Conservation (phyloP, 1,140 invertebrate genomes). For the Drepana arcuata region DNA sequence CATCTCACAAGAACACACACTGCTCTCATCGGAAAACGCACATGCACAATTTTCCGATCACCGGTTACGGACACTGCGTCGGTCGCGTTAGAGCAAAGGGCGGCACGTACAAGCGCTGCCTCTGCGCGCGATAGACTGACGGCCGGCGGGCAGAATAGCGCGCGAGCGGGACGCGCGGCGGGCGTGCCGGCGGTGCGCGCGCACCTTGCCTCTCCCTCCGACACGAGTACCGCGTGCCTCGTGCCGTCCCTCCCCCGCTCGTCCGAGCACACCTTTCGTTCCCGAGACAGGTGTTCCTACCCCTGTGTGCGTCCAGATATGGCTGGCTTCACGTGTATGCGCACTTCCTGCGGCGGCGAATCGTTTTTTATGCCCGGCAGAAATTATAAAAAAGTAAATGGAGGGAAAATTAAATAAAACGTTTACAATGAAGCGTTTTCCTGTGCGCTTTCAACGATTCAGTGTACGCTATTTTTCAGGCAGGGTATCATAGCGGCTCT, state of each 20-base stretch:
- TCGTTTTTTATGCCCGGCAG: slow-evolving; percentile 69
- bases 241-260: slow-evolving; percentile 41
- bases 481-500: slow-evolving; percentile 32
- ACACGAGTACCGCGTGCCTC: slow-evolving; percentile 20
- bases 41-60: slow-evolving; percentile 70
- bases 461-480: slow-evolving; percentile 62
- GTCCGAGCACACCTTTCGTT: slow-evolving; percentile 66
- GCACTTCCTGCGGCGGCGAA: slow-evolving; percentile 66
- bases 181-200: slow-evolving; percentile 63
- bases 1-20: slow-evolving; percentile 69
- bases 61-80: slow-evolving; percentile 63
- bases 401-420: slow-evolving; percentile 72
- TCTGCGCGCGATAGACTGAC: slow-evolving; percentile 64
- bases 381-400: slow-evolving; percentile 72
- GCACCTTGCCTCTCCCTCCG: slow-evolving; percentile 43
- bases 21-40: slow-evolving; percentile 65
- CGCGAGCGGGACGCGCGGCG: slow-evolving; percentile 63
- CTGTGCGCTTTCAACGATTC: slow-evolving; percentile 67
- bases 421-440: slow-evolving; percentile 70
- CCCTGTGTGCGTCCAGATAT: slow-evolving; percentile 56
- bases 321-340: slow-evolving; percentile 37
- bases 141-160: slow-evolving; percentile 37
- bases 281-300: slow-evolving; percentile 66
- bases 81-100: slow-evolving; percentile 55
- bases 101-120: slow-evolving; percentile 54